A percentile compares a stretch with the other conserved stretches of the same genome.
Evolutionary conservation across 2,888 invertebrate species (phyloP).

Genomic region (Congeria kusceri): DNA sequence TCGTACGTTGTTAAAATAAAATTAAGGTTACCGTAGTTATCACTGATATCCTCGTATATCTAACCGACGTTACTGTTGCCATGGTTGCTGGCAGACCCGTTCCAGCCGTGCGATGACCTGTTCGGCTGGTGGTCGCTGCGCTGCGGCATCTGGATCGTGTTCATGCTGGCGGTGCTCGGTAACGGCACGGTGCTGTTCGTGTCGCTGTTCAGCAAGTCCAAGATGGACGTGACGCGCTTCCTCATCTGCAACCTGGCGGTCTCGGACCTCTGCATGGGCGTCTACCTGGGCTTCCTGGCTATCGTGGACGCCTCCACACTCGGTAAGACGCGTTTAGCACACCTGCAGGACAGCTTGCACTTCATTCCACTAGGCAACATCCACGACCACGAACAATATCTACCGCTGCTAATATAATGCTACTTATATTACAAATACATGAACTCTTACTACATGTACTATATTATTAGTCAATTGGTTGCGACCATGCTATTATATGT

Average conservation of each 20-base stretch:
- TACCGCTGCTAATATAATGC: no score
- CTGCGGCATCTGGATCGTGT: slow-evolving; percentile 98
- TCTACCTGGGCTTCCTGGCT: slow-evolving; percentile 96
- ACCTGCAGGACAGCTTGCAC: no score
- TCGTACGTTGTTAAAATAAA: no score
- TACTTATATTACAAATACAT: no score
- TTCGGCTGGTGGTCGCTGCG: slow-evolving; percentile 99
- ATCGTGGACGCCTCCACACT: slow-evolving; percentile 98
- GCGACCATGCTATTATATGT: no score
- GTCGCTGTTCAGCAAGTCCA: slow-evolving; percentile 94
- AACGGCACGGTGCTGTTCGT: slow-evolving; percentile 98
- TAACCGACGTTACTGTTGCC: no score
- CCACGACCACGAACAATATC: no score
- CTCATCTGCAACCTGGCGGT: slow-evolving; percentile 98
- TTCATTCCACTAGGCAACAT: no score
- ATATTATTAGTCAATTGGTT: no score
- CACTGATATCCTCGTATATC: no score
- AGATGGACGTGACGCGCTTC: slow-evolving; percentile 98
- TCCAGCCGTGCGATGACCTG: slow-evolving; percentile 97
- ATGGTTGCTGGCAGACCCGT: slow-evolving; percentile 89
- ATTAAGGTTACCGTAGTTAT: no score
- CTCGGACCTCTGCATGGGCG: slow-evolving; percentile 98
- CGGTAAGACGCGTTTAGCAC: slow-evolving; percentile 84
- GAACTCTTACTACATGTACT: no score
- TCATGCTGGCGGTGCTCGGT: slow-evolving; percentile 96